A percentile compares a stretch with the other conserved stretches of the same genome.
Evolutionary conservation across 2,113 vertebrate species (phyloP).

Genomic region (Heptranchias perlo): DNA sequence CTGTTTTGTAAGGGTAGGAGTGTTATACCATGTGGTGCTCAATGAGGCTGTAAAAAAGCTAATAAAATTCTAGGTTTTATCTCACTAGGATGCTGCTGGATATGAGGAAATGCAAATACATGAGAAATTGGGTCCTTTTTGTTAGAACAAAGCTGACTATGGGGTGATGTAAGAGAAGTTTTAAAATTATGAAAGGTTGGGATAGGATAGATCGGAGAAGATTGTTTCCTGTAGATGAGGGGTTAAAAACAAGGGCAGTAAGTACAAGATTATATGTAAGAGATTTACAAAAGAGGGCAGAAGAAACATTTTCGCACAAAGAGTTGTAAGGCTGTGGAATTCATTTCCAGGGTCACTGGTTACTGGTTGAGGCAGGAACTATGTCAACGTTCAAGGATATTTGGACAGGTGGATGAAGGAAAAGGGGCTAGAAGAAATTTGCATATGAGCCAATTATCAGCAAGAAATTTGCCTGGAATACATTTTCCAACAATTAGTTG

Average conservation of each 20-base stretch:
- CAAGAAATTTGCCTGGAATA: not conserved
- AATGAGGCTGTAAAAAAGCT: not conserved
- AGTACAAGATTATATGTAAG: not conserved
- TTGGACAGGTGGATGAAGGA: constrained; percentile 9
- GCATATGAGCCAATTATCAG: not conserved
- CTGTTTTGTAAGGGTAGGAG: not conserved
- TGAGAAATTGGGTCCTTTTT: not conserved
- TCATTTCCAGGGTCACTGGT: not conserved
- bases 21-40: not conserved
- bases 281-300: not conserved
- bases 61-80: not conserved
- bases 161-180: not conserved
- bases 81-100: not conserved
- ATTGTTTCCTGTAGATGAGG: not conserved
- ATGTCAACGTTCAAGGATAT: not conserved
- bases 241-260: not conserved
- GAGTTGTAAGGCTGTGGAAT: not conserved
- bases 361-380: not conserved
- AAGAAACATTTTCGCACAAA: not conserved
- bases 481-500: not conserved
- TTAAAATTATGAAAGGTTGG: not conserved
- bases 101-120: not conserved
- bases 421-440: not conserved
- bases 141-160: not conserved
- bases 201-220: not conserved